A percentile compares a stretch with the other conserved stretches of the same genome.
phyloP scores from a whole-genome alignment of 2,113 vertebrate genomes.

The Channa maculata region DNA sequence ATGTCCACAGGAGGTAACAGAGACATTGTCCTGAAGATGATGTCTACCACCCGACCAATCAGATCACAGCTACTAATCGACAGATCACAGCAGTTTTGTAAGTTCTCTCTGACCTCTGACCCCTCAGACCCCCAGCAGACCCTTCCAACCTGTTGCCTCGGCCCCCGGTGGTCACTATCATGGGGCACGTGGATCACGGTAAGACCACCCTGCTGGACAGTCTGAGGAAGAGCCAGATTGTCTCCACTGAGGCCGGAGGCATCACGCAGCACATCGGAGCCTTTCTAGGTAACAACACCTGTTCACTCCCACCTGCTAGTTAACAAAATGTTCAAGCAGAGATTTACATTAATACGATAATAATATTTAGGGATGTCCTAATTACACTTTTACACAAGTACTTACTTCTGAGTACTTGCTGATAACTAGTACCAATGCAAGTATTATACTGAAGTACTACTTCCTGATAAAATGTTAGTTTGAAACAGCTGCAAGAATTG shows the following conservation, averaged over 20 bases:
- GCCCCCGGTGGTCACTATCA: constrained; percentile 93
- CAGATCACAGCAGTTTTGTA: too few species aligned
- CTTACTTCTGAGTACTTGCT: too few species aligned
- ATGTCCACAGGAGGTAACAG: constrained; percentile 86
- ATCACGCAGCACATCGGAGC: constrained; percentile 80
- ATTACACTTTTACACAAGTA: too few species aligned
- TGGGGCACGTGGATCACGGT: constrained; percentile 98
- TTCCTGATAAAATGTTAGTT: too few species aligned
- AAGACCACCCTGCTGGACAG: constrained; percentile 96
- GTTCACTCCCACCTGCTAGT: too few species aligned
- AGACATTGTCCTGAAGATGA: not conserved
- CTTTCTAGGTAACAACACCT: constrained; percentile 54
- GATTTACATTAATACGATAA: too few species aligned
- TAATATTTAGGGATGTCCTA: too few species aligned
- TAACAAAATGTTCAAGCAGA: too few species aligned
- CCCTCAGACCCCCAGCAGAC: constrained; percentile 86
- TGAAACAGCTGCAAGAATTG: too few species aligned
- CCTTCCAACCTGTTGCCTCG: constrained; percentile 82
- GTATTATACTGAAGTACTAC: too few species aligned
- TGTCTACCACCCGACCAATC: not conserved
- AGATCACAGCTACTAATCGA: not conserved
- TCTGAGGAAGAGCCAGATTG: constrained; percentile 91
- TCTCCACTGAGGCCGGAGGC: constrained; percentile 81
- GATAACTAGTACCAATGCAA: too few species aligned
- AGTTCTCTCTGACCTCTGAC: constrained; percentile 11